Evolutionary conservation across 2,888 invertebrate species (phyloP).

Genomic region (Drosophila ustulata): DNA sequence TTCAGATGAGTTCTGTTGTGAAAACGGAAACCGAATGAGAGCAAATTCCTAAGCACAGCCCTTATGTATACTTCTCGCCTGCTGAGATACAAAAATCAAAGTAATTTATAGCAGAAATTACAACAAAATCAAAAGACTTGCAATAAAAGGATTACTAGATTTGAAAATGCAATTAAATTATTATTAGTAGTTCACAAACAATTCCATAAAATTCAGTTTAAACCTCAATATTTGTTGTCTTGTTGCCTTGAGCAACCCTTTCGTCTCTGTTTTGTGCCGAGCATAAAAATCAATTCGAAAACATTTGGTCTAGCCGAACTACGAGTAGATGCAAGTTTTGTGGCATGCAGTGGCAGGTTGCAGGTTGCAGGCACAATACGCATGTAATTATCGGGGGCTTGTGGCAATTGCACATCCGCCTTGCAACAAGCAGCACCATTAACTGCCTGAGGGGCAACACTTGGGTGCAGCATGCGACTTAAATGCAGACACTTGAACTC

Average conservation of each 20-base stretch:
- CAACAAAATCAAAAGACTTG: neutral
- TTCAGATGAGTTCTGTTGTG: constrained; percentile 31
- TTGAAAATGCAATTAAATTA: neutral
- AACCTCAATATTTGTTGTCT: too few species aligned
- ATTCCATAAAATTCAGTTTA: too few species aligned
- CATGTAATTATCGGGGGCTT: constrained; percentile 10
- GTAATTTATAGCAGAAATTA: neutral
- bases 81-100: neutral
- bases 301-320: neutral
- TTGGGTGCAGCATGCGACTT: constrained; percentile 46
- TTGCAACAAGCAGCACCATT: constrained; percentile 44
- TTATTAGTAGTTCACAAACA: too few species aligned
- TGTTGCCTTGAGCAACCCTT: neutral
- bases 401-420: constrained; percentile 59
- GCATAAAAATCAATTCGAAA: neutral
- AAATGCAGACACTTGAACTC: constrained; percentile 74
- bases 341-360: neutral
- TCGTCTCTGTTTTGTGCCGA: neutral
- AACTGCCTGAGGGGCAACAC: constrained; percentile 53
- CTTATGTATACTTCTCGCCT: neutral
- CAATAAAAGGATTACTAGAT: neutral
- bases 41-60: neutral
- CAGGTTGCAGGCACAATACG: neutral
- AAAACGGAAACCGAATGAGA: constrained; percentile 40
- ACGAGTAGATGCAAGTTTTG: neutral